Evolutionary conservation across 2,113 vertebrate genomes (phyloP).

Genomic region (Suncus etruscus): DNA sequence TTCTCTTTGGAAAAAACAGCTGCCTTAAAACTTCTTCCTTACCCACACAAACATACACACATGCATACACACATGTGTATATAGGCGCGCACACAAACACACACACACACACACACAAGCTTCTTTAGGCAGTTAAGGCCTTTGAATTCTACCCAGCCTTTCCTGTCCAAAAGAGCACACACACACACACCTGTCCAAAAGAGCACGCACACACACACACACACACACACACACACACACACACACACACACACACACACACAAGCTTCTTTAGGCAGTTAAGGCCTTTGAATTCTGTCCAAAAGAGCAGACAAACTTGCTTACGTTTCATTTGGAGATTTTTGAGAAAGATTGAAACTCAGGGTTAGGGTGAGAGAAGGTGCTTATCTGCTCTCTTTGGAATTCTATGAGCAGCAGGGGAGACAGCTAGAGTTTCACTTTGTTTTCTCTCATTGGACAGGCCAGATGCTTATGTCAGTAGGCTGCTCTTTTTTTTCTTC

Average conservation of each 20-base stretch:
- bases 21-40: not conserved
- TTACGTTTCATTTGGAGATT: not conserved
- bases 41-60: not conserved
- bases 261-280: not conserved
- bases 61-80: not conserved
- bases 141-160: not conserved
- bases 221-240: too few species aligned
- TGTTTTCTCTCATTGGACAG: too few species aligned
- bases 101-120: too few species aligned
- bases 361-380: rapidly evolving
- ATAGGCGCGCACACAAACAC: not conserved
- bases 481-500: not conserved
- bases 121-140: too few species aligned
- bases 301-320: not conserved
- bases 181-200: too few species aligned
- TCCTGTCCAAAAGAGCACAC: not conserved
- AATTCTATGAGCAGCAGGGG: not conserved
- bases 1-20: not conserved
- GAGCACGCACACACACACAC: too few species aligned
- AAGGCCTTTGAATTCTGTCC: too few species aligned
- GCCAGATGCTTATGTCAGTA: not conserved
- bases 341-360: too few species aligned
- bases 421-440: rapidly evolving
- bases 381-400: not conserved
- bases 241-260: too few species aligned